Base-by-base conservation (phyloP, 2,797 vertebrate species). In the Chlorospingus flavigularis region DNA sequence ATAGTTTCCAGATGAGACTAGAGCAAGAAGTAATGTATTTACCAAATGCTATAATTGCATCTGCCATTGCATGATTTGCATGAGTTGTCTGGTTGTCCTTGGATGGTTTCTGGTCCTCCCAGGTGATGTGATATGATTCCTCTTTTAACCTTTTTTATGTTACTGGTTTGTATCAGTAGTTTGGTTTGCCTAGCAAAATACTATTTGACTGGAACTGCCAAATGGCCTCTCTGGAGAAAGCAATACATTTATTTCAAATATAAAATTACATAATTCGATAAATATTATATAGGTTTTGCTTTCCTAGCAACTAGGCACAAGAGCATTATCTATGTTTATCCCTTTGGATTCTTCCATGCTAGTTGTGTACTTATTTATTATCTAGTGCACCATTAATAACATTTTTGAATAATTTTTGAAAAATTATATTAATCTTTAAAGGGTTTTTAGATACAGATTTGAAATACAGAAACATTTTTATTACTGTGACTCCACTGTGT, bases 401-500 rank as follows among this genome's bases (percentile, higher is more conserved):
- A 48, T 31, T 33, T 60, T 39, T 67, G 18, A 28, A 40, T 54
- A 2, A 15, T 86, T 76, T 87, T 51, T 48, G 4, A 4, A 50
- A 86, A 62, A 45, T 1, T 40, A 3, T 51, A 37, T 40, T 39
- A 53, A 61, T 31, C 11, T 67, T 86, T 21, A 24, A 68, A 57
- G 6, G 4, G 0, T 7, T 83, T 75, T 92, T 57, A 47, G 11
- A 40, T 65, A 16, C 3, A 40, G 6, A 57, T 53, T 72, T 83
- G 35, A 39, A 57, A 51, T 80, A 80, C 5, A 10, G 35, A 86
- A 73, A 70, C 5, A 31, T 68, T 76, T 54, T 50, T 40, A 40
- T 31, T 45, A 48, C 10, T 53, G 35, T 10, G 10, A 53, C 7
- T 39, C 39, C n/a, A 37, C 31, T 0, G 0, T 55, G 19, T 47